Percentiles rank a stretch among this genome's conserved stretches.
Evolutionary conservation across 1,140 invertebrate genomes (phyloP).

Genomic region (Matsumurasca onukii): DNA sequence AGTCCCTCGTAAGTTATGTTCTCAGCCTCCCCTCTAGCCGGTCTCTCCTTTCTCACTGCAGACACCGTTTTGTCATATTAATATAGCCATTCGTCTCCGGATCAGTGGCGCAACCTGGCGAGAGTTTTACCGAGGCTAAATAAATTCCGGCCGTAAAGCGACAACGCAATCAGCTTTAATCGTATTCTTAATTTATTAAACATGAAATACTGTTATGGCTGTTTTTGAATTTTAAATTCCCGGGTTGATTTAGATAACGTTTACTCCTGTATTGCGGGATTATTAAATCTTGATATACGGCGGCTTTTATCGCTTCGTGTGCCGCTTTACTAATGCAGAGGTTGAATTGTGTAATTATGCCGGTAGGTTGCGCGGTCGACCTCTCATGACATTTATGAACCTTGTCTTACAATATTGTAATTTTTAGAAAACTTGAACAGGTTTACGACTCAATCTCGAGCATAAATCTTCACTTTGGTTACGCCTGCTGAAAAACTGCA

Average conservation of each 20-base stretch:
- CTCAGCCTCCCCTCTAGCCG: conserved; percentile 13
- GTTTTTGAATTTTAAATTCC: conserved; percentile 15
- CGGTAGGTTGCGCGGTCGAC: too few relatives aligned
- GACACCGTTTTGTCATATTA: conserved; percentile 20
- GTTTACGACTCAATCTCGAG: too few relatives aligned
- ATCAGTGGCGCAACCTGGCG: not conserved
- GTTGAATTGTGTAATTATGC: too few relatives aligned
- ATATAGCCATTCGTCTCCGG: conserved; percentile 21
- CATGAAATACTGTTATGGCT: not conserved
- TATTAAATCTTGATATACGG: too few relatives aligned
- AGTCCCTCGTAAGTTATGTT: conserved; percentile 34
- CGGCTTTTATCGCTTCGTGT: too few relatives aligned
- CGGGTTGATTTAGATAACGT: not conserved
- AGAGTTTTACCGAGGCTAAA: not conserved
- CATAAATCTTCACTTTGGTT: too few relatives aligned
- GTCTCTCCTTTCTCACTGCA: conserved; percentile 7
- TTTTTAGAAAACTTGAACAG: too few relatives aligned
- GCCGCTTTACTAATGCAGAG: too few relatives aligned
- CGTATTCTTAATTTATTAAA: not conserved
- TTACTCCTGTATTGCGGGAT: too few relatives aligned
- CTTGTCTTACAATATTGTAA: too few relatives aligned
- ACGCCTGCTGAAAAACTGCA: too few relatives aligned
- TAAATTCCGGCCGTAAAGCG: not conserved
- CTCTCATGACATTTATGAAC: too few relatives aligned
- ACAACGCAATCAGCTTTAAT: not conserved